A percentile compares a stretch with the other conserved stretches of the same genome.
These are phyloP conservation scores for Drosophila nannoptera DNA, from an alignment of 1,140 invertebrate species.

Conservation along the genomic window DNA sequence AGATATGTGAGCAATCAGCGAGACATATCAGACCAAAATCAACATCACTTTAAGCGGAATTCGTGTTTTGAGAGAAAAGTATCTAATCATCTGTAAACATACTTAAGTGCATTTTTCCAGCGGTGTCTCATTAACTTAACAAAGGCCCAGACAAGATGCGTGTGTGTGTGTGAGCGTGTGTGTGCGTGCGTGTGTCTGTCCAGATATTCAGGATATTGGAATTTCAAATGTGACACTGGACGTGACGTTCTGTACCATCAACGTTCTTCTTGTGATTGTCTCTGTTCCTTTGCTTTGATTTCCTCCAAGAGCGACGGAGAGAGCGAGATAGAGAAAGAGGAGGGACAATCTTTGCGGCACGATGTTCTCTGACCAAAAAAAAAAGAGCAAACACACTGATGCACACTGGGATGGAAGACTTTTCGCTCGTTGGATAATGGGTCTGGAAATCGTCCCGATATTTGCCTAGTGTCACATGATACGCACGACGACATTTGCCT, in stretches of 20 bases:
- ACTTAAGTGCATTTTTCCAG: constrained; percentile 32
- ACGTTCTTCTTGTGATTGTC: constrained; percentile 29
- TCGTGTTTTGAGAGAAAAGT: neutral
- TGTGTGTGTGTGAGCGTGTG: constrained; percentile 3
- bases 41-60: neutral
- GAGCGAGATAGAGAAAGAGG: neutral
- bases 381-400: constrained; percentile 14
- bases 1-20: no score
- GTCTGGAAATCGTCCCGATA: constrained; percentile 40
- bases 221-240: constrained; percentile 51
- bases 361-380: constrained; percentile 30
- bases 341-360: constrained; percentile 52
- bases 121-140: constrained; percentile 32
- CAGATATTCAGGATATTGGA: constrained; percentile 46
- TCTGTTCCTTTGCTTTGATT: neutral
- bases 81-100: constrained; percentile 41
- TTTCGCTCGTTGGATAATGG: constrained; percentile 8
- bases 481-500: constrained; percentile 46
- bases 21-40: no score
- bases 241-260: constrained; percentile 38
- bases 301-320: constrained; percentile 24
- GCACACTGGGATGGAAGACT: constrained; percentile 10
- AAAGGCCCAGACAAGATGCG: constrained; percentile 8
- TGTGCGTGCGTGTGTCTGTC: constrained; percentile 14
- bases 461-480: constrained; percentile 51